Percentiles rank a stretch among this genome's conserved stretches.
Evolutionary conservation across 2,113 vertebrate species (phyloP).

Genomic region (Ctenodactylus gundi): DNA sequence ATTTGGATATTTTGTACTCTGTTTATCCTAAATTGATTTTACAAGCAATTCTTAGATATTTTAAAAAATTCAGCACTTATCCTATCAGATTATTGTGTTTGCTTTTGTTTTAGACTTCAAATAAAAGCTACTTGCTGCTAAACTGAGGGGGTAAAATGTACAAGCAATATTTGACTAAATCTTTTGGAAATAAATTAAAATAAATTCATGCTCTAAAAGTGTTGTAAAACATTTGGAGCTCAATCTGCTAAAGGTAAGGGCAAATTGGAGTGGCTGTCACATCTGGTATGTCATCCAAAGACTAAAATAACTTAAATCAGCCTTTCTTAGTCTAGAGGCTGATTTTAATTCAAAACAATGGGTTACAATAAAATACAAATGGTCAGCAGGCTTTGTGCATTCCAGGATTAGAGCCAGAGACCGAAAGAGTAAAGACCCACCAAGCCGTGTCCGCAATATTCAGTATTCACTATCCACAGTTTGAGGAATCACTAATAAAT

Average conservation of each 20-base stretch:
- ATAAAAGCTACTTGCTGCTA: not conserved
- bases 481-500: not conserved
- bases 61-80: not conserved
- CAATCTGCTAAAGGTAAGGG: not conserved
- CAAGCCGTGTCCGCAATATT: not conserved
- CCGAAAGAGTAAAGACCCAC: not conserved
- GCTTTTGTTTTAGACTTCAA: conserved; percentile 17
- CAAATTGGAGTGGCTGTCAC: not conserved
- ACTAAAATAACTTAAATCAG: not conserved
- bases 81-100: not conserved
- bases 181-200: conserved; percentile 4
- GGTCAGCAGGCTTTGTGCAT: not conserved
- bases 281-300: not conserved
- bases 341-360: conserved; percentile 34
- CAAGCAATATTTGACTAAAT: not conserved
- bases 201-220: not conserved
- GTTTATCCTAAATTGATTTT: conserved; percentile 29
- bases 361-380: conserved; percentile 5
- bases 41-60: conserved; percentile 6
- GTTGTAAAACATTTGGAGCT: not conserved
- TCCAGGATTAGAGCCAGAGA: not conserved
- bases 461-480: not conserved
- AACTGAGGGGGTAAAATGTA: not conserved
- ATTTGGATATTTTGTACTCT: not conserved
- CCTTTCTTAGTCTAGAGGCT: not conserved